Conservation (phyloP, 2,797 vertebrate genomes). For the Tadarida brasiliensis region DNA sequence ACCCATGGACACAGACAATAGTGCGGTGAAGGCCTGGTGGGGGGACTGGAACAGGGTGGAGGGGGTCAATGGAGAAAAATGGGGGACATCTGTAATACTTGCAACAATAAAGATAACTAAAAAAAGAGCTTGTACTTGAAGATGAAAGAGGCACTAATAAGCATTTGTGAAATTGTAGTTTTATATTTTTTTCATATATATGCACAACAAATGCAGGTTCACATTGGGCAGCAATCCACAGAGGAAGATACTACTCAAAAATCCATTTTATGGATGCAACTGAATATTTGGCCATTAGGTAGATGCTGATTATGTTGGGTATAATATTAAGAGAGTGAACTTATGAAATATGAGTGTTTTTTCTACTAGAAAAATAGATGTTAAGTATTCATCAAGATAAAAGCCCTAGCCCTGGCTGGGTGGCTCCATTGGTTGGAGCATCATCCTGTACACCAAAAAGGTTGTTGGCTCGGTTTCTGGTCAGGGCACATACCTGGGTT, state of each 20-base stretch:
- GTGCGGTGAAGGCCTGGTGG: too few relatives aligned
- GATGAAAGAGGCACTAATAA: slow-evolving; percentile 11
- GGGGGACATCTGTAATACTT: too few relatives aligned
- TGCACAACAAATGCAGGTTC: background rate
- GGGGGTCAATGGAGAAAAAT: too few relatives aligned
- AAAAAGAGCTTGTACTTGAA: background rate
- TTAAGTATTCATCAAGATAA: background rate
- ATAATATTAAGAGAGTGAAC: background rate
- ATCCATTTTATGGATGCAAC: background rate
- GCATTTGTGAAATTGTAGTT: background rate
- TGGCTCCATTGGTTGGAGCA: too few relatives aligned
- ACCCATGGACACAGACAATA: too few relatives aligned
- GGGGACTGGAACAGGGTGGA: too few relatives aligned
- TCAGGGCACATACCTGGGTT: too few relatives aligned
- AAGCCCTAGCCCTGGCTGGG: background rate
- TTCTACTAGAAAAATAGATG: background rate
- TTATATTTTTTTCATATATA: slow-evolving; percentile 49
- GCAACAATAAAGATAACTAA: too few relatives aligned
- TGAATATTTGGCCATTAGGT: background rate
- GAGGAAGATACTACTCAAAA: background rate
- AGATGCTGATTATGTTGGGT: background rate
- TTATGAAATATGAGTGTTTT: slow-evolving; percentile 13
- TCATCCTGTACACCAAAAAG: too few relatives aligned
- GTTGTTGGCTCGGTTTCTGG: too few relatives aligned
- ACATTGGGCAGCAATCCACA: background rate